These are phyloP conservation scores for Hirtodrosophila trivittata DNA, from an alignment of 2,888 invertebrate species.

Conservation along the genomic window DNA sequence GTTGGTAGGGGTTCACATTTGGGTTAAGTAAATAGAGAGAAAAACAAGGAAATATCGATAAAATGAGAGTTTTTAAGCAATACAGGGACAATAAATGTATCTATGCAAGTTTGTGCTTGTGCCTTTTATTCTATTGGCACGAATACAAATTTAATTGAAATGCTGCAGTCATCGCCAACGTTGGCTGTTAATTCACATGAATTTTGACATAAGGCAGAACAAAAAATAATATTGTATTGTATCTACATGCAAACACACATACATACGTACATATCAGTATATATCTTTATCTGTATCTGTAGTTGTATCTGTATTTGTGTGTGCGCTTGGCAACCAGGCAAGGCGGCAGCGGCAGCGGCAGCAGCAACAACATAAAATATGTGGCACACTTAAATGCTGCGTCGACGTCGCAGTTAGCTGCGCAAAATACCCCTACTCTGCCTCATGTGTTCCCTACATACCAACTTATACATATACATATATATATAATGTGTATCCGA, in stretches of 20 bases:
- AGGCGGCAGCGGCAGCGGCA: conserved; percentile 28
- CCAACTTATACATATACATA: conserved; percentile 2
- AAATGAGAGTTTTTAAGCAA: conserved; percentile 36
- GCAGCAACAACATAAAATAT: conserved; percentile 51
- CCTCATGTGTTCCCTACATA: conserved; percentile 24
- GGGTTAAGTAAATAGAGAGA: conserved; percentile 72
- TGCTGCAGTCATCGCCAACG: conserved; percentile 71
- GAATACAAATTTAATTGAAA: conserved; percentile 72
- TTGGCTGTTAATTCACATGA: conserved; percentile 68
- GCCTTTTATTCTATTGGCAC: conserved; percentile 57
- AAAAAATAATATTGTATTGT: conserved; percentile 30
- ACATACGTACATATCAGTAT: conserved; percentile 26
- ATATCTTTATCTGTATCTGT: conserved; percentile 16
- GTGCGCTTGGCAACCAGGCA: conserved; percentile 67
- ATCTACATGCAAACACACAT: no score
- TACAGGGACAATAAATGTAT: conserved; percentile 15
- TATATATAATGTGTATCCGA: conserved; percentile 50
- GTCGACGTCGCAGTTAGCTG: conserved; percentile 60
- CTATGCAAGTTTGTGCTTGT: conserved; percentile 6
- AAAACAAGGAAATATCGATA: conserved; percentile 64
- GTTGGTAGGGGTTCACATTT: conserved; percentile 50
- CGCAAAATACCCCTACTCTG: conserved; percentile 60
- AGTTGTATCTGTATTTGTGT: conserved; percentile 23
- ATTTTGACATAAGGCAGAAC: conserved; percentile 68
- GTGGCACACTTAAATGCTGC: conserved; percentile 71